These are phyloP conservation scores for Eilema caniola DNA, from an alignment of 2,888 invertebrate species.

Conservation along the genomic window DNA sequence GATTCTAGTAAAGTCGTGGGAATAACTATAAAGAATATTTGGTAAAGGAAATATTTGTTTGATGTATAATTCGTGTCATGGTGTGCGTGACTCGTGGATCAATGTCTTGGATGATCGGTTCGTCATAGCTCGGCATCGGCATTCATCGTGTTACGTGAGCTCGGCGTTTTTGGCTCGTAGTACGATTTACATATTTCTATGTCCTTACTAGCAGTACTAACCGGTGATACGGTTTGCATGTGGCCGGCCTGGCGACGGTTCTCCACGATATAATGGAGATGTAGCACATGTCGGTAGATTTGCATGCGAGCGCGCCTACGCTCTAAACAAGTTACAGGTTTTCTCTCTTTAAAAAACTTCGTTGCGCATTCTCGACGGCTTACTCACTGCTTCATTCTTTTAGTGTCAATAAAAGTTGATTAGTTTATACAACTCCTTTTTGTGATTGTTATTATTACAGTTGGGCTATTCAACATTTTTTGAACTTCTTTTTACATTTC, in stretches of 20 bases:
- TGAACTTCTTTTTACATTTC: conserved; percentile 4
- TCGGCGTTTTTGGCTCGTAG: conserved; percentile 69
- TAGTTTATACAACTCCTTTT: conserved; percentile 12
- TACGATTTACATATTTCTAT: conserved; percentile 76
- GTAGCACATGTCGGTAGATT: conserved; percentile 63
- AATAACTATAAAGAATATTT: conserved; percentile 23
- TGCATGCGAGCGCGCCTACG: conserved; percentile 55
- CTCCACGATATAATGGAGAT: conserved; percentile 60
- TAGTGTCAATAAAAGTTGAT: conserved; percentile 27
- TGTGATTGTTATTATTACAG: conserved; percentile 10
- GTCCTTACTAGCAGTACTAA: conserved; percentile 43
- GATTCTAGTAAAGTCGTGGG: conserved; percentile 5
- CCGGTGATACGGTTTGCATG: conserved; percentile 67
- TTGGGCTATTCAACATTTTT: too few relatives aligned
- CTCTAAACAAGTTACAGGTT: conserved; percentile 47
- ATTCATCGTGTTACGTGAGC: conserved; percentile 64
- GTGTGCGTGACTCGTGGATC: conserved; percentile 53
- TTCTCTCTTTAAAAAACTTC: conserved; percentile 44
- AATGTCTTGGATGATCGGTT: conserved; percentile 57
- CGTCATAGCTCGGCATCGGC: conserved; percentile 63
- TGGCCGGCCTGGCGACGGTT: conserved; percentile 64
- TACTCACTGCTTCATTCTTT: conserved; percentile 23
- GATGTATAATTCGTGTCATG: conserved; percentile 45
- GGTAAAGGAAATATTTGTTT: conserved; percentile 23
- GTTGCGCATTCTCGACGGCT: conserved; percentile 31